Evolutionary conservation across 2,888 invertebrate species (phyloP).

Genomic region (Heteromyza rotundicornis): DNA sequence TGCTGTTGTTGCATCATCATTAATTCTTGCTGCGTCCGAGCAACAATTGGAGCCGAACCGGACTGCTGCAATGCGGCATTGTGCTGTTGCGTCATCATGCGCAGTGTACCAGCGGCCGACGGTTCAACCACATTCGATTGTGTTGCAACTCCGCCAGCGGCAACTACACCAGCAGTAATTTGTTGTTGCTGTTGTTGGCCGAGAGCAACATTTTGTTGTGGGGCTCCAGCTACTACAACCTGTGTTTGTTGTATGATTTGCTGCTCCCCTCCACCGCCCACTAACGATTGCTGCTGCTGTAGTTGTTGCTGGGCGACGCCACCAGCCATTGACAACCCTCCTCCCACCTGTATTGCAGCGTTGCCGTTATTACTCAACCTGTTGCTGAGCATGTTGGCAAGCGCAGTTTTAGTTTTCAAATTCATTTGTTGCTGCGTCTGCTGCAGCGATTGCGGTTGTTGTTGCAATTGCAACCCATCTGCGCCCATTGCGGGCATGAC

Average conservation of each 20-base stretch:
- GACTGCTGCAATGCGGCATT: slow-evolving; percentile 67
- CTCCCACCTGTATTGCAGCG: slow-evolving; percentile 1
- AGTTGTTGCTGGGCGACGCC: slow-evolving; percentile 25
- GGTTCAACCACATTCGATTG: slow-evolving; percentile 59
- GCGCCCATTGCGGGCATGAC: slow-evolving; percentile 43
- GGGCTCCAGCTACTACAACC: slow-evolving; percentile 30
- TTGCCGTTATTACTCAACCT: slow-evolving; percentile 68
- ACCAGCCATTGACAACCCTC: no score
- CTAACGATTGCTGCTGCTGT: slow-evolving; percentile 32
- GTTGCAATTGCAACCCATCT: slow-evolving; percentile 57
- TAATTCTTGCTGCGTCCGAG: slow-evolving; percentile 65
- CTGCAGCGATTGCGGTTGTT: slow-evolving; percentile 33
- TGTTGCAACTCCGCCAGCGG: slow-evolving; percentile 27
- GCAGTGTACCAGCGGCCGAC: slow-evolving; percentile 74
- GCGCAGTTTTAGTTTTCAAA: slow-evolving; percentile 87
- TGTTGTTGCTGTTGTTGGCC: slow-evolving; percentile 52
- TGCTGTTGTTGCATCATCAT: slow-evolving; percentile 66
- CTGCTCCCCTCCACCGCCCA: slow-evolving; percentile 22
- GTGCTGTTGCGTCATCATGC: slow-evolving; percentile 86
- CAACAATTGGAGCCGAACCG: slow-evolving; percentile 50
- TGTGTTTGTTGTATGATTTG: slow-evolving; percentile 53
- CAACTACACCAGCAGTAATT: slow-evolving; percentile 21
- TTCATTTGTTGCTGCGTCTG: slow-evolving; percentile 71
- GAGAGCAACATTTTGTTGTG: slow-evolving; percentile 21
- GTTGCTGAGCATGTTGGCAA: slow-evolving; percentile 92